These are phyloP conservation scores for Malthinus seriepunctatus DNA, from an alignment of 2,888 invertebrate species.

Conservation along the genomic window DNA sequence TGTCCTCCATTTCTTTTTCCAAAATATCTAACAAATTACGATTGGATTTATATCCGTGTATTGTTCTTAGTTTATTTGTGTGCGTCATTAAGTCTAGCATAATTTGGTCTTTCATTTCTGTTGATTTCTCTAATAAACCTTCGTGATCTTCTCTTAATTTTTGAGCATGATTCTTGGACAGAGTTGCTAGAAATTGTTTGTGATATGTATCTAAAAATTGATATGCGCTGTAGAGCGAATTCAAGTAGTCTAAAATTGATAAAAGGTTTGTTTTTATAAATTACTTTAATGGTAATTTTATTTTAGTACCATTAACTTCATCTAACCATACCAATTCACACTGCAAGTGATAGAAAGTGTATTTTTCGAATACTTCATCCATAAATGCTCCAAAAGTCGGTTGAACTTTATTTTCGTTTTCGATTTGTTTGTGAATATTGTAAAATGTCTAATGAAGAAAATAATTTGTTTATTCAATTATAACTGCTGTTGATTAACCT, in stretches of 20 bases:
- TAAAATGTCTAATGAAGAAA: conserved; percentile 40
- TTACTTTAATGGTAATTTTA: neutral
- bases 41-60: conserved; percentile 46
- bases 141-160: neutral
- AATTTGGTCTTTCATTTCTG: neutral
- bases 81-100: conserved; percentile 17
- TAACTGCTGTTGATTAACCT: too few species aligned
- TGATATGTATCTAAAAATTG: neutral
- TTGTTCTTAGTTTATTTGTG: conserved; percentile 41
- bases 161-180: neutral
- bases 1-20: conserved; percentile 33
- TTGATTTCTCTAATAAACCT: neutral
- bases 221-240: too few species aligned
- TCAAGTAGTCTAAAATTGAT: too few species aligned
- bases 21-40: conserved; percentile 37
- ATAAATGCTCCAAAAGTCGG: conserved; percentile 38
- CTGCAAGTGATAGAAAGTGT: conserved; percentile 41
- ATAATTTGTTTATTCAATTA: too few species aligned
- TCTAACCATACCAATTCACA: conserved; percentile 44
- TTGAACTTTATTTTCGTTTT: conserved; percentile 37
- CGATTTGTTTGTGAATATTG: conserved; percentile 30
- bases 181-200: neutral
- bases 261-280: too few species aligned
- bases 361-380: conserved; percentile 39
- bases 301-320: conserved; percentile 23